Evolutionary conservation across 2,797 vertebrate genomes (phyloP).

Genomic region (Spondyliosoma cantharus): DNA sequence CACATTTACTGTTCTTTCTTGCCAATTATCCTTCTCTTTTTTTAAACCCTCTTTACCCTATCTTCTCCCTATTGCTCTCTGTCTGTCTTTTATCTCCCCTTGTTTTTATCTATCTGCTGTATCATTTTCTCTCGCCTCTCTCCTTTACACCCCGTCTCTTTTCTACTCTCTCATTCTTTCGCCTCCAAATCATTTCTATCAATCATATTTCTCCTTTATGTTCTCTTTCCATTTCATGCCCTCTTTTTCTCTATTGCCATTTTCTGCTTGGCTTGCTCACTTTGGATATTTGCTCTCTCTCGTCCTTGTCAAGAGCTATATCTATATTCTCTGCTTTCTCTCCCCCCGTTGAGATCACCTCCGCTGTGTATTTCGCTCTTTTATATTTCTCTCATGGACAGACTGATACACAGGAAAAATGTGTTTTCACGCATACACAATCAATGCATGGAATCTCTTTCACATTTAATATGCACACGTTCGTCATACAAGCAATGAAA

Average conservation of each 20-base stretch:
- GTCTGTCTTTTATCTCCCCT: constrained; percentile 10
- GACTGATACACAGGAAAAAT: not conserved
- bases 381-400: constrained; percentile 22
- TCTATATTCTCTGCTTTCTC: constrained; percentile 41
- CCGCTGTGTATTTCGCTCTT: constrained; percentile 32
- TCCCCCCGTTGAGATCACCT: constrained; percentile 14
- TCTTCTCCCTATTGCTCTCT: not conserved
- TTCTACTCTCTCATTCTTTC: constrained; percentile 29
- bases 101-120: constrained; percentile 37
- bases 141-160: constrained; percentile 32
- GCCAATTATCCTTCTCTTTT: constrained; percentile 25
- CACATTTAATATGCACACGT: constrained; percentile 33
- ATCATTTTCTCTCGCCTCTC: constrained; percentile 40
- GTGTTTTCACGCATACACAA: constrained; percentile 2
- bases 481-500: constrained; percentile 28
- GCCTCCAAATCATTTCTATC: constrained; percentile 54
- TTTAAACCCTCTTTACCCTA: constrained; percentile 2
- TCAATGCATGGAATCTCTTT: constrained; percentile 18
- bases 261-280: constrained; percentile 52
- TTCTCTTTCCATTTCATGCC: constrained; percentile 35
- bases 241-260: constrained; percentile 43
- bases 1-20: constrained; percentile 25
- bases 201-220: constrained; percentile 56
- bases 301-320: constrained; percentile 31
- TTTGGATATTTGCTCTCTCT: constrained; percentile 48